These are phyloP conservation scores for Steatocranus sp. DNA, from an alignment of 2,797 vertebrate species.

Conservation along the genomic window DNA sequence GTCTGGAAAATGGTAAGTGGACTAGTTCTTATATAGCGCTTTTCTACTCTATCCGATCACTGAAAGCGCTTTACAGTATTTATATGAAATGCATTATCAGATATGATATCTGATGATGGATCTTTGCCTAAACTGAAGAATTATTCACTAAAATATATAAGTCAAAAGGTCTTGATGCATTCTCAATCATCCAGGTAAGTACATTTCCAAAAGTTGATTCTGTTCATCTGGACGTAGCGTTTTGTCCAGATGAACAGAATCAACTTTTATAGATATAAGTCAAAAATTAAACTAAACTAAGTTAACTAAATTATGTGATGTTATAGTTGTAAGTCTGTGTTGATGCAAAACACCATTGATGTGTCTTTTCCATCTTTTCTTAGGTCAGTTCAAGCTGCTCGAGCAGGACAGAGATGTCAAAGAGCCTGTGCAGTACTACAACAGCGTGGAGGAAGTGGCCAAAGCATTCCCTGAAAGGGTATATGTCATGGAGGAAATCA, in stretches of 20 bases:
- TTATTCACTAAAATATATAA: not conserved
- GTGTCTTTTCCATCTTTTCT: constrained; percentile 30
- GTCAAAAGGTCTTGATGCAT: not conserved
- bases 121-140: not conserved
- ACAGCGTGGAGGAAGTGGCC: constrained; percentile 98
- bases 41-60: not conserved
- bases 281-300: too few relatives aligned
- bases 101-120: not conserved
- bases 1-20: not conserved
- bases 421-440: constrained; percentile 98
- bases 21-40: not conserved
- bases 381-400: constrained; percentile 98
- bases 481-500: constrained; percentile 99
- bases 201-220: too few relatives aligned
- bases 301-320: not conserved
- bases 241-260: too few relatives aligned
- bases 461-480: constrained; percentile 99
- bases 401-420: constrained; percentile 99
- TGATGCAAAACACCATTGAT: not conserved
- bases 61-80: not conserved
- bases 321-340: not conserved
- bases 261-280: too few relatives aligned
- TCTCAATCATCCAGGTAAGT: too few relatives aligned
- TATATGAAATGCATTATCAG: not conserved
- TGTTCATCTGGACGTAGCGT: too few relatives aligned